Percentiles rank a stretch among this genome's conserved stretches.
phyloP scores from a whole-genome alignment of 2,113 vertebrate species.

The Drymodes brunneopygia region DNA sequence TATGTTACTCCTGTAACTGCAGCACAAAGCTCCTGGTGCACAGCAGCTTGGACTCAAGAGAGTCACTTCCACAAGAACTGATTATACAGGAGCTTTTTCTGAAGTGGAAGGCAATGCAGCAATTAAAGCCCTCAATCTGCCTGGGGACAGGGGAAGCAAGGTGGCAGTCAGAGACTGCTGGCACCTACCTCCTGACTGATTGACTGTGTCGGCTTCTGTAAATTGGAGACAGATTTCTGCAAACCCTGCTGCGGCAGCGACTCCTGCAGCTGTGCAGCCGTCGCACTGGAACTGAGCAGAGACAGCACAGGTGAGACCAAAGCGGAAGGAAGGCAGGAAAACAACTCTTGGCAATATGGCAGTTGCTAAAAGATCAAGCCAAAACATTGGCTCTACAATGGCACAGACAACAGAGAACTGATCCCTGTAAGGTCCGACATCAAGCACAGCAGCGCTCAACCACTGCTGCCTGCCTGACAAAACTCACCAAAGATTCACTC shows the following conservation, averaged over 20 bases:
- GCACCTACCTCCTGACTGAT: conserved; percentile 88
- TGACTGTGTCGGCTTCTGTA: conserved; percentile 92
- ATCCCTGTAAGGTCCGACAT: not conserved
- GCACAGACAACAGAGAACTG: not conserved
- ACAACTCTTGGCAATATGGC: not conserved
- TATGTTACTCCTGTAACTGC: not conserved
- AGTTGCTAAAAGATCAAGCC: not conserved
- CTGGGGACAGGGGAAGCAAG: not conserved
- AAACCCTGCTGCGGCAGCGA: conserved; percentile 96
- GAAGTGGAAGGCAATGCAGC: not conserved
- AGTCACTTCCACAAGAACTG: not conserved
- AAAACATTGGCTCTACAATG: rapidly evolving
- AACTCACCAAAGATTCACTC: not conserved
- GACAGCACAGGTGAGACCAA: not conserved
- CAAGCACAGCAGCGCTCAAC: not conserved
- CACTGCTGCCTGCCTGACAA: not conserved
- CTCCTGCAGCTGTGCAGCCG: conserved; percentile 94
- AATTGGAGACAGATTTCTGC: conserved; percentile 99
- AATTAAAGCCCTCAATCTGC: not conserved
- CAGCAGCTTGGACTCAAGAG: not conserved
- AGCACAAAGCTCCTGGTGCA: not conserved
- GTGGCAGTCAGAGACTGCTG: not conserved
- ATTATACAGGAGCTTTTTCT: not conserved
- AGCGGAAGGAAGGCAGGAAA: not conserved
- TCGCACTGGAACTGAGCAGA: conserved; percentile 88